Conservation (phyloP, 2,113 vertebrate species). For the Microcebus ravelobensis region DNA sequence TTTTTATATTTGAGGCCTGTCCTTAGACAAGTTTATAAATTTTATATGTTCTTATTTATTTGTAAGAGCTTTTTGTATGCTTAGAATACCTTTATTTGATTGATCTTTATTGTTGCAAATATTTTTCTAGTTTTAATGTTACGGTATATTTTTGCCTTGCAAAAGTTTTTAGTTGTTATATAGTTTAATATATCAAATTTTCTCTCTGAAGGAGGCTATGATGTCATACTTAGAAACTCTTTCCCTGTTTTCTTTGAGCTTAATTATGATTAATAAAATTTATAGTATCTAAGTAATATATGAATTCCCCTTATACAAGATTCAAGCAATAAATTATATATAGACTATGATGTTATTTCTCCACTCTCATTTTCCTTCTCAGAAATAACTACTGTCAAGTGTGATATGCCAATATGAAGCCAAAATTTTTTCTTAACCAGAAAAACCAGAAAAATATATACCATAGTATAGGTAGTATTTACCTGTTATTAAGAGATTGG, state of each 20-base stretch:
- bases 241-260: neutral
- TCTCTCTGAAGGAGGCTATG: neutral
- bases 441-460: neutral
- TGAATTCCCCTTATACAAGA: neutral
- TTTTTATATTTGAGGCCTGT: slow-evolving; percentile 15
- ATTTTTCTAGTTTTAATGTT: slow-evolving; percentile 19
- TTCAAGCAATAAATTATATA: neutral
- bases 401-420: neutral
- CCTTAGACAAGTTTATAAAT: neutral
- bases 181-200: neutral
- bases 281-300: neutral
- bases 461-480: neutral
- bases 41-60: slow-evolving; percentile 15
- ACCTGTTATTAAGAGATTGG: neutral
- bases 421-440: neutral
- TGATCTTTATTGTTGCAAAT: neutral
- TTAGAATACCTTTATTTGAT: neutral
- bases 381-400: neutral
- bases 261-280: neutral
- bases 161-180: neutral
- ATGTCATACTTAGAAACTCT: neutral
- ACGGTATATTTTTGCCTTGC: neutral
- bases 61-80: neutral
- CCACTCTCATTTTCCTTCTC: neutral
- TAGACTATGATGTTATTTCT: neutral